A percentile compares a stretch with the other conserved stretches of the same genome.
Evolutionary conservation across 2,113 vertebrate species (phyloP).

Genomic region (Condylura cristata): DNA sequence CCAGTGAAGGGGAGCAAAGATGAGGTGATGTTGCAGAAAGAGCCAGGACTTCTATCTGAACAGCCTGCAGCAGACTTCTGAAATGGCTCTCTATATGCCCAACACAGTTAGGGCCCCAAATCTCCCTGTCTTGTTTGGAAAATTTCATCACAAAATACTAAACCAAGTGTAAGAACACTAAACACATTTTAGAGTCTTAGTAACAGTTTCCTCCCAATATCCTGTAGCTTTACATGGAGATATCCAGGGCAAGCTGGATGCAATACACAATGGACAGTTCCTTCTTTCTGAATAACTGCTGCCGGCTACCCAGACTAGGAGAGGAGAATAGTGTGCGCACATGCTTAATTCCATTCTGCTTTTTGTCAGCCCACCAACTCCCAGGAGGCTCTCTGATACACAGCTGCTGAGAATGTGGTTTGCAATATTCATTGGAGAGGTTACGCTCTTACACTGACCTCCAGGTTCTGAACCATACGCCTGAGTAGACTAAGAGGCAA

Average conservation of each 20-base stretch:
- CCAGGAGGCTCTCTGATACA: not conserved
- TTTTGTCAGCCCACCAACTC: not conserved
- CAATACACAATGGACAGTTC: not conserved
- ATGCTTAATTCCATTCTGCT: not conserved
- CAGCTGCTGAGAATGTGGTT: not conserved
- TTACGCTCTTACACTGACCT: not conserved
- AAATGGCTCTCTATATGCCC: not conserved
- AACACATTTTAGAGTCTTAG: conserved; percentile 47
- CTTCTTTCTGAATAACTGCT: not conserved
- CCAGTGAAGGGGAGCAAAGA: not conserved
- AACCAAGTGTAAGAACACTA: conserved; percentile 39
- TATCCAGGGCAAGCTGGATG: not conserved
- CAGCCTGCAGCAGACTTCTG: not conserved
- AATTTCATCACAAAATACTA: conserved; percentile 40
- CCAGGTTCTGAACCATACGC: not conserved
- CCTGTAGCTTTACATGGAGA: not conserved
- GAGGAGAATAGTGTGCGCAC: not conserved
- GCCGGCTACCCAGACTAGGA: not conserved
- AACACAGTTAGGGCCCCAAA: not conserved
- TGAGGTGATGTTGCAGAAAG: not conserved
- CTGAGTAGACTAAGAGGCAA: not conserved
- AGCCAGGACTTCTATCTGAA: not conserved
- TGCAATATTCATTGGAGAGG: not conserved
- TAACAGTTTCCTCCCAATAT: conserved; percentile 50
- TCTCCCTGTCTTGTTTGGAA: not conserved